Percentiles rank a stretch among this genome's conserved stretches.
Evolutionary conservation across 2,888 invertebrate species (phyloP).

Genomic region (Calliopum simillimum): DNA sequence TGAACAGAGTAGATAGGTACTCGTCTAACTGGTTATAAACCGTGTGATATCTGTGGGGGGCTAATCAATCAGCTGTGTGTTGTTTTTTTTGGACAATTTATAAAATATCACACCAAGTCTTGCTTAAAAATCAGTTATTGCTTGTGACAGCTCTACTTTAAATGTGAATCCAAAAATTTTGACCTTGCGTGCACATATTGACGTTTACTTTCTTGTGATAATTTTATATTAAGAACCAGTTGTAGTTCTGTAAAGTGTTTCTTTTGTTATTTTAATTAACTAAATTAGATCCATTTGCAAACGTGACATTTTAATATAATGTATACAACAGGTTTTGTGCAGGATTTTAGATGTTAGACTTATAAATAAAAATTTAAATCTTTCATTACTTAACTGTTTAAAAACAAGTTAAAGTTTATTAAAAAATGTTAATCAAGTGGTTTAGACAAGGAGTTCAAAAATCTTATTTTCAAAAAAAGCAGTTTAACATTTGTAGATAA

Average conservation of each 20-base stretch:
- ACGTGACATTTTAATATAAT: background rate
- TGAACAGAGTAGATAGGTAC: no score
- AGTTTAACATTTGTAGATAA: no score
- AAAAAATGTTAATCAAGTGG: no score
- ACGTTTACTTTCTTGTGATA: slow-evolving; percentile 1
- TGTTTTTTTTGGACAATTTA: background rate
- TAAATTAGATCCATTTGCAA: background rate
- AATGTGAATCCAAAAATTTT: background rate
- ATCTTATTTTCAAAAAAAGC: no score
- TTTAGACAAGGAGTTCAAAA: no score
- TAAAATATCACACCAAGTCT: slow-evolving; percentile 6
- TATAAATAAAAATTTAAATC: no score
- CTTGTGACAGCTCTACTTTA: slow-evolving; percentile 15
- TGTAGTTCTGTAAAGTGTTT: background rate
- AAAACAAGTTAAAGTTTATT: no score
- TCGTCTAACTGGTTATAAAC: no score
- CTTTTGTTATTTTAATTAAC: slow-evolving; percentile 2
- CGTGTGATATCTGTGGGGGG: background rate
- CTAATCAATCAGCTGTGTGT: slow-evolving; percentile 8
- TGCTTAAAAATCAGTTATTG: no score
- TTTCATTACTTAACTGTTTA: no score
- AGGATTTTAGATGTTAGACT: no score
- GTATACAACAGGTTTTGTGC: no score
- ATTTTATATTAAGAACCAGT: slow-evolving; percentile 14
- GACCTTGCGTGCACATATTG: slow-evolving; percentile 11